phyloP scores from a whole-genome alignment of 2,888 invertebrate genomes.

The Campoletis raptor region DNA sequence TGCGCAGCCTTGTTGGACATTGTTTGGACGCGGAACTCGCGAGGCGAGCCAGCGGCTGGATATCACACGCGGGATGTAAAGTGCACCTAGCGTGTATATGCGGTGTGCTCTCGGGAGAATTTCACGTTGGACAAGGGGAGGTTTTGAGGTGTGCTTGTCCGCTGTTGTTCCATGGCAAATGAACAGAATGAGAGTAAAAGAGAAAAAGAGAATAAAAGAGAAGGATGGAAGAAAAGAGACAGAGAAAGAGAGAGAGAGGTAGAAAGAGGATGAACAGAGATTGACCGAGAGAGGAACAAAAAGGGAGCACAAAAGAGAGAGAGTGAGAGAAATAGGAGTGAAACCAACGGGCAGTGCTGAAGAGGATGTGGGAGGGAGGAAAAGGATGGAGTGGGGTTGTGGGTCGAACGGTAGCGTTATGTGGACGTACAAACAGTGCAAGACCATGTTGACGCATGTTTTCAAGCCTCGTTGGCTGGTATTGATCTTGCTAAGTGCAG shows the following conservation, averaged over 20 bases:
- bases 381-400: slow-evolving; percentile 28
- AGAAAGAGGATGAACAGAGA: slow-evolving; percentile 1
- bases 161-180: slow-evolving; percentile 43
- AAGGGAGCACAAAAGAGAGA: slow-evolving; percentile 15
- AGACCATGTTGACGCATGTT: slow-evolving; percentile 88
- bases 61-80: slow-evolving; percentile 50
- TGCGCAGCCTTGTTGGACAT: slow-evolving; percentile 84
- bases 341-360: slow-evolving; percentile 7
- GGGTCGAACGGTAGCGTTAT: slow-evolving; percentile 82
- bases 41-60: slow-evolving; percentile 50
- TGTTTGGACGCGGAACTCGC: slow-evolving; percentile 79
- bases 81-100: slow-evolving; percentile 38
- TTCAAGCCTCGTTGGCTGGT: slow-evolving; percentile 88
- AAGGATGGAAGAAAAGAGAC: not conserved
- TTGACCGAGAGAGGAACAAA: slow-evolving; percentile 24
- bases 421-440: slow-evolving; percentile 85
- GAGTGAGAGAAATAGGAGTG: not conserved
- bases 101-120: slow-evolving; percentile 44
- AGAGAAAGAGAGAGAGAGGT: too few relatives aligned
- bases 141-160: slow-evolving; percentile 55
- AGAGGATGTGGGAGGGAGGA: slow-evolving; percentile 17
- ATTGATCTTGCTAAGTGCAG: slow-evolving; percentile 87
- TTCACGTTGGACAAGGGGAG: slow-evolving; percentile 24
- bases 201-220: slow-evolving; percentile 22
- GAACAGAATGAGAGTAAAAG: slow-evolving; percentile 24